phyloP scores from a whole-genome alignment of 23 tunicate species.

The Aplidium turbinatum region DNA sequence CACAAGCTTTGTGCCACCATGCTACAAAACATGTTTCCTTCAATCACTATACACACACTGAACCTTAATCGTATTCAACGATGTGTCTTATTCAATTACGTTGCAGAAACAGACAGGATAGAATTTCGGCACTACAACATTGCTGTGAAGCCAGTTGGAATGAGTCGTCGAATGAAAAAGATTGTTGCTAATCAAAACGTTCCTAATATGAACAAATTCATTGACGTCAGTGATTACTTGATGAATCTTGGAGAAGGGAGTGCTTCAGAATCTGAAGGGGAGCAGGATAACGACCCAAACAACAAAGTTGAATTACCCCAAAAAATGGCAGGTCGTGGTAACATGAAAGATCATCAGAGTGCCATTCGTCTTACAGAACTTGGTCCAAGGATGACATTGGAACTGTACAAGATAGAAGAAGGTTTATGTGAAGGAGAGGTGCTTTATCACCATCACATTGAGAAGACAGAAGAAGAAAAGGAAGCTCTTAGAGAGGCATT shows the following conservation, averaged over 20 bases:
- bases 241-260: constrained; percentile 54
- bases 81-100: constrained; percentile 67
- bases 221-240: constrained; percentile 61
- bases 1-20: constrained; percentile 71
- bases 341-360: constrained; percentile 37
- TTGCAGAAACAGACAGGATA: constrained; percentile 50
- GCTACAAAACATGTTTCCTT: constrained; percentile 93
- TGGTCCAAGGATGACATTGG: constrained; percentile 88
- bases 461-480: constrained; percentile 60
- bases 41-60: constrained; percentile 68
- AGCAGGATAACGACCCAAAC: constrained; percentile 66
- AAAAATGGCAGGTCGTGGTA: constrained; percentile 44
- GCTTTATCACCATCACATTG: constrained; percentile 46
- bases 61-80: constrained; percentile 59
- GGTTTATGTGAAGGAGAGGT: constrained; percentile 81
- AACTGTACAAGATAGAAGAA: constrained; percentile 76
- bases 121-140: constrained; percentile 89
- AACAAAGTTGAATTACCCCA: constrained; percentile 67
- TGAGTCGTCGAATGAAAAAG: constrained; percentile 57
- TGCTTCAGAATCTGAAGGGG: constrained; percentile 85
- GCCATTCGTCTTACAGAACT: constrained; percentile 85
- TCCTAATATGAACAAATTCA: constrained; percentile 58
- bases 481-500: constrained; percentile 21
- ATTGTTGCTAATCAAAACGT: constrained; percentile 38
- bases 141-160: constrained; percentile 66